These are phyloP conservation scores for Ephialtes manifestator DNA, from an alignment of 2,888 invertebrate genomes.

Conservation along the genomic window DNA sequence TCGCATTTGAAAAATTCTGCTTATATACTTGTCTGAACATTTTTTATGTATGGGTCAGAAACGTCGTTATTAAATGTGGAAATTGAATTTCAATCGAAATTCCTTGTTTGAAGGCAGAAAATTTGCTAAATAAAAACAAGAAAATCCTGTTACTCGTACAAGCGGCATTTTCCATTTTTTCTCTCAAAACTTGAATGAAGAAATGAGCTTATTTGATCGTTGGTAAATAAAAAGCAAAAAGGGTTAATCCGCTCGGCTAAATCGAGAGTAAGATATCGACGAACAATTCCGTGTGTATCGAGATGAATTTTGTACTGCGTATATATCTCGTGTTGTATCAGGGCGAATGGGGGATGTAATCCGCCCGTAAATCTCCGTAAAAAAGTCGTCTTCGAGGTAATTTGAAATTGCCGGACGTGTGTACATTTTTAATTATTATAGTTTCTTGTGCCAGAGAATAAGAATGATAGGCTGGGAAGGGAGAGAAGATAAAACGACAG, in stretches of 20 bases:
- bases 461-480: constrained; percentile 27
- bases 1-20: neutral
- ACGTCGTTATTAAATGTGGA: neutral
- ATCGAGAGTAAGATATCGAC: constrained; percentile 13
- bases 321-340: constrained; percentile 39
- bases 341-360: constrained; percentile 34
- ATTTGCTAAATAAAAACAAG: neutral
- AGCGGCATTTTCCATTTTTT: constrained; percentile 3
- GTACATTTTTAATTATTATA: constrained; percentile 67
- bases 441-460: constrained; percentile 68
- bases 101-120: neutral
- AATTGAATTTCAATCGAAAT: neutral
- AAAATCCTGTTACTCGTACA: neutral
- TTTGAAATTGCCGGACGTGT: constrained; percentile 59
- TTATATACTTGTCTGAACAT: neutral
- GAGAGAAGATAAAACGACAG: constrained; percentile 10
- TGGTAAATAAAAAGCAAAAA: neutral
- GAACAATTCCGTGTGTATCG: constrained; percentile 53
- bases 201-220: neutral
- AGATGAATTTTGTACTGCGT: constrained; percentile 63
- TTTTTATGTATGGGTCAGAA: neutral
- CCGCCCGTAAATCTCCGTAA: constrained; percentile 45
- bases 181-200: neutral
- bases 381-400: constrained; percentile 48
- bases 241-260: constrained; percentile 2